These are phyloP conservation scores for Microplitis manilae DNA, from an alignment of 2,888 invertebrate genomes.

Conservation along the genomic window DNA sequence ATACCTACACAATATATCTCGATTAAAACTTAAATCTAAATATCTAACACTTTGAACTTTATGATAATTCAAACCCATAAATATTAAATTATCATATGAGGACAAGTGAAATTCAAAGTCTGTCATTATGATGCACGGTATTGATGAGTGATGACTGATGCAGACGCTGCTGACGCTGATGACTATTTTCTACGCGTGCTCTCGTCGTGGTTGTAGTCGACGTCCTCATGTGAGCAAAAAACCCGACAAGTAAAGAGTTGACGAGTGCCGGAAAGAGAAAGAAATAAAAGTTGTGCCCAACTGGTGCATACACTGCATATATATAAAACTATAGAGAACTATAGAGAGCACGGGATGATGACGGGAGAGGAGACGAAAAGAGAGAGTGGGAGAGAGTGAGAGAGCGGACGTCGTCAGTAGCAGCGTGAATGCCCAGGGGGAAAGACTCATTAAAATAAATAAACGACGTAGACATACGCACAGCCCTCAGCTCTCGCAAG, in stretches of 20 bases:
- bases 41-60: too few species aligned
- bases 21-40: too few species aligned
- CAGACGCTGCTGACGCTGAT: not conserved
- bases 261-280: conserved; percentile 11
- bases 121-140: not conserved
- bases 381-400: conserved; percentile 24
- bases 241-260: conserved; percentile 14
- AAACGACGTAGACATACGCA: conserved; percentile 51
- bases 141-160: too few species aligned
- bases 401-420: conserved; percentile 31
- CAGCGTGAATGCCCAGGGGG: conserved; percentile 39
- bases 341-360: not conserved
- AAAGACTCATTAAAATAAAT: conserved; percentile 67
- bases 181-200: conserved; percentile 22
- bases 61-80: too few species aligned
- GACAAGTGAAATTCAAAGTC: conserved; percentile 27
- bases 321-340: conserved; percentile 12
- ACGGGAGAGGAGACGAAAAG: conserved; percentile 8
- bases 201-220: not conserved
- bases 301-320: conserved; percentile 23
- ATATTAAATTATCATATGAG: not conserved
- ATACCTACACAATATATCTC: not conserved
- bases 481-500: conserved; percentile 16
- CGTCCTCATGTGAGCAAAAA: not conserved
- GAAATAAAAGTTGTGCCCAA: not conserved